A percentile compares a stretch with the other conserved stretches of the same genome.
Conservation (phyloP, 1,140 invertebrate species). For the Eupeodes corollae region DNA sequence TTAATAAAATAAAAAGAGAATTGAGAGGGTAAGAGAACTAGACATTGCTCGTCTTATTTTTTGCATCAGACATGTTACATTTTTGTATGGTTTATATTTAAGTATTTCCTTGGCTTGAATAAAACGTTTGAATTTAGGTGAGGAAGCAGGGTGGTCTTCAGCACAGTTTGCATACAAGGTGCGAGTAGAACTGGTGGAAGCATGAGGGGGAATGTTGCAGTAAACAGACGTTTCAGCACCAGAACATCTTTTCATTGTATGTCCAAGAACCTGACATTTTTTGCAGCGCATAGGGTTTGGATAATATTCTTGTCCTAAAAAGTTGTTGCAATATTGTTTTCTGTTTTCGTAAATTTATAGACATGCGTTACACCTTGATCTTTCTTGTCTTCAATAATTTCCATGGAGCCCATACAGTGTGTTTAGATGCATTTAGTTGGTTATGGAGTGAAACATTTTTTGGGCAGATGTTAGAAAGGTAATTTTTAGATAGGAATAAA, state of each 20-base stretch:
- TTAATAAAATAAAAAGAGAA: too few relatives aligned
- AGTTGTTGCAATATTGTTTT: background rate
- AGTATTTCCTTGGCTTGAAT: background rate
- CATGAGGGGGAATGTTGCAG: background rate
- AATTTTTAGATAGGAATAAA: too few relatives aligned
- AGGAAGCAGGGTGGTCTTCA: background rate
- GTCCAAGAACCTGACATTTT: background rate
- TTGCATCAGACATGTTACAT: background rate
- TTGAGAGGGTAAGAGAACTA: too few relatives aligned
- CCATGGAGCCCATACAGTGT: background rate
- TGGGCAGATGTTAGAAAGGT: too few relatives aligned
- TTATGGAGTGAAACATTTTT: too few relatives aligned
- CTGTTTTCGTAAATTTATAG: constrained; percentile 1
- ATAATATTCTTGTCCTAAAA: background rate
- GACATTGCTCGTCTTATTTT: background rate
- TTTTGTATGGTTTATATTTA: background rate
- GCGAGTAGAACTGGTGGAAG: background rate
- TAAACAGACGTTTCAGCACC: background rate
- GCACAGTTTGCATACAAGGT: background rate
- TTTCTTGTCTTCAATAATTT: background rate
- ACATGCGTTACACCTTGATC: background rate
- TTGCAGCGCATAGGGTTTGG: background rate
- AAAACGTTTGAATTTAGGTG: background rate
- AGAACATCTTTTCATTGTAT: background rate
- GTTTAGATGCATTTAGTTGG: background rate